Evolutionary conservation across 2,888 invertebrate species (phyloP), one percentile per base, ranked within the genome.

Genomic region (Cantharis nigra): DNA sequence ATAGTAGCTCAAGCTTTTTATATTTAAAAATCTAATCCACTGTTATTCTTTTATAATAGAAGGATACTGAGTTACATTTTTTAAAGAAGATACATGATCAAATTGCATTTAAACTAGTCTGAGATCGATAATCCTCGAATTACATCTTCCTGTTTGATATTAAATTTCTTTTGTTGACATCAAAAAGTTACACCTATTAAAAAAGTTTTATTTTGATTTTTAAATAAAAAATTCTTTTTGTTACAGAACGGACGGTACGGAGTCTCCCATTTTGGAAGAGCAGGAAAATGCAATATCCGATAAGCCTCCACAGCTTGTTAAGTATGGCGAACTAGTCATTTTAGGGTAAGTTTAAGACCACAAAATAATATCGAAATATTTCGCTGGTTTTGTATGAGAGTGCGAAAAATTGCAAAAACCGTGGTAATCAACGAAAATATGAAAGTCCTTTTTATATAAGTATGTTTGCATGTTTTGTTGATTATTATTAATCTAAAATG

Each of bases 261-360:
- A 94, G 88, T 94, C 94, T 88, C 94, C 94, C 86, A 93, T 94
- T 88, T 91, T 94, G 88, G 94, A 94, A 88, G 94, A 94, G 89
- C 90, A 91, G 84, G 93, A 93, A 85, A 92, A 92, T 87, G 92
- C 94, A 87, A 93, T 94, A 86, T 92, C 93, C 81, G 95, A 95
- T 86, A 95, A 95, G 89, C 94, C 95, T 80, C 94, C 95, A 89
- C 92, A 92, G 83, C 90, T 91, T 84, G 90, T 95, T 86, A 96
- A 96, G 91, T 97, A 96, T 91, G 97, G 97, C 85, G 97, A 97
- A 91, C 92, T 97, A 89, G 96, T 97, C 88, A 96, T 97, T 89
- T 93, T 97, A 89, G 97, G 98, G 94, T 97, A 90, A 93, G 93
- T 90, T 74, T n/a, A 33, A 14, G 3, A 33, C 11, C 20, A 1